Base-by-base conservation (phyloP, 2,797 vertebrate species). In the Rachycentron canadum region DNA sequence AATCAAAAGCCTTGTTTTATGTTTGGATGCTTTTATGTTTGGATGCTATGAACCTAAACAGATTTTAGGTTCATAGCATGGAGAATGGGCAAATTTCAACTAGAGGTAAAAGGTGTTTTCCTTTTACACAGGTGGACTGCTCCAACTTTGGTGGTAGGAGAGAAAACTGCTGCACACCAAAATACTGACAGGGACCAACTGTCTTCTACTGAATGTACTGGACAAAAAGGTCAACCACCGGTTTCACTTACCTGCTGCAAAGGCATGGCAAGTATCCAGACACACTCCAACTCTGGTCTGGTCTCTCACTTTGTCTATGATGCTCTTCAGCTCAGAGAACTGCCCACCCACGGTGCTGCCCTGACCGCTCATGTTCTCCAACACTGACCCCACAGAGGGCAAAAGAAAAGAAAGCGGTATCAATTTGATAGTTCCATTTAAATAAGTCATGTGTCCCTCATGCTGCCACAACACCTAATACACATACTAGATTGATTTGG, bases 351-450 rank as follows among this genome's bases (percentile, higher is more conserved):
- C 79, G 0, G 95, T 96, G 63, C 62, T 95, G 71, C 96, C 95
- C 80, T 96, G 95, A 73, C 95, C 93, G 26, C 95, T 91, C 96
- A 96, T 96, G 86, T 96, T 96, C 91, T 96, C 95, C 69, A 96
- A 81, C 78, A 95, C 95, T 96, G 79, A 62, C 16, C 40, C 57
- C 66, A 60, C 13, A 38, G 6, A 21, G 23, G 12, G 9, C 21
- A 3, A 62, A 40, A n/a, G 11, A 30, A 64, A 1, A 57, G 8
- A 52, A 17, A 2, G 10, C 8, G 45, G 2, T 0, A 19, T 73
- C 21, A 69, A 34, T 76, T 16, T 11, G 8, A 69, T 23, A 11
- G 26, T 34, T 3, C 11, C 8, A 23, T 36, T 70, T 19, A 40
- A n/a, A 16, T 13, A 16, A 26, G 59, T 59, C 12, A 25, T 13